These are phyloP conservation scores for Bryconaethiops microstoma DNA, from an alignment of 2,797 vertebrate species.

Conservation along the genomic window DNA sequence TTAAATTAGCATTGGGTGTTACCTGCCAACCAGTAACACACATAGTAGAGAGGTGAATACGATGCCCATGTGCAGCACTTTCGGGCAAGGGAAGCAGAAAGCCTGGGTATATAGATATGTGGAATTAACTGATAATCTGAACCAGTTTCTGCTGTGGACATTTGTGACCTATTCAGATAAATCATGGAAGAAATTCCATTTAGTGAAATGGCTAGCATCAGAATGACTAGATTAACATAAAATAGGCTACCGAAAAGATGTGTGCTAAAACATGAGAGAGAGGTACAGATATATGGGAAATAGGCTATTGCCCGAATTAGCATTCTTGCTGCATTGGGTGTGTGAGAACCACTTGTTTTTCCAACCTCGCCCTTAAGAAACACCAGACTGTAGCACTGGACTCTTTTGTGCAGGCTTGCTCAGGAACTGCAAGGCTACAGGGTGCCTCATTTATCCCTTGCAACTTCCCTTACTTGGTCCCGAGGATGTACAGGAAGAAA, in stretches of 20 bases:
- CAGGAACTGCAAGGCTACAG: not conserved
- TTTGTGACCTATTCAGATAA: no score
- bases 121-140: no score
- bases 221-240: not conserved
- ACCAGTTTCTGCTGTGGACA: no score
- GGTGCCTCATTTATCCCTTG: conserved; percentile 3
- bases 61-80: no score
- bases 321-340: not conserved
- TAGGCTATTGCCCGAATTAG: not conserved
- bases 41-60: not conserved
- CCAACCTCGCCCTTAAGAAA: conserved; percentile 5
- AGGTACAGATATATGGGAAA: not conserved
- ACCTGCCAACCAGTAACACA: not conserved
- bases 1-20: not conserved
- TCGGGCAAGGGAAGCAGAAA: no score
- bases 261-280: not conserved
- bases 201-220: not conserved
- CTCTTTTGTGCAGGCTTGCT: conserved; percentile 1
- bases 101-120: no score
- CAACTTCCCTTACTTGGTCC: not conserved
- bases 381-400: conserved; percentile 9
- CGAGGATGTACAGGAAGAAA: not conserved
- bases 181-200: no score
- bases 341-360: not conserved
- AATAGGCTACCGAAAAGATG: not conserved